A percentile compares a stretch with the other conserved stretches of the same genome.
These are phyloP conservation scores for Rhadina sibilatrix DNA, from an alignment of 2,113 vertebrate genomes.

Conservation along the genomic window DNA sequence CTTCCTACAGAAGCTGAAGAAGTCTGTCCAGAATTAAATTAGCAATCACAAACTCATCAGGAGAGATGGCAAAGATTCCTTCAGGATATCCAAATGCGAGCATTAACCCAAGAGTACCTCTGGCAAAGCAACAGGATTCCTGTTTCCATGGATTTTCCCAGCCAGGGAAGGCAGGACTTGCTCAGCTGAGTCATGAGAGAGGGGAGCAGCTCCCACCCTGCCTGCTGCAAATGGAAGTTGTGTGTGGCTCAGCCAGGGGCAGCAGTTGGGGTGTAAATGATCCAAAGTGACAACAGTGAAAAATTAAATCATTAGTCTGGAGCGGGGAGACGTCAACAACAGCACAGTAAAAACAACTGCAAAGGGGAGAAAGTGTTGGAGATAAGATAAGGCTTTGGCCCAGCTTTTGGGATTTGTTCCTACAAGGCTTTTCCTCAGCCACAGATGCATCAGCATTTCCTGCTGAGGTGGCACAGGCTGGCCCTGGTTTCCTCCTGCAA, in stretches of 20 bases:
- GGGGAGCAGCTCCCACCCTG: neutral
- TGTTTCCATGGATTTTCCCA: neutral
- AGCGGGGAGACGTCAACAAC: neutral
- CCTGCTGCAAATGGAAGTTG: neutral
- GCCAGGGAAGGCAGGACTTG: neutral
- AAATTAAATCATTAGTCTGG: conserved; percentile 17
- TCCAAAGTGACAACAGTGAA: neutral
- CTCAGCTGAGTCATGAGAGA: conserved; percentile 2
- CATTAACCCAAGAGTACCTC: neutral
- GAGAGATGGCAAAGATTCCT: neutral
- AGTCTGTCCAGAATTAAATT: neutral
- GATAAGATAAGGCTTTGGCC: conserved; percentile 52
- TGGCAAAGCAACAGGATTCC: neutral
- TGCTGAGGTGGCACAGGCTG: neutral
- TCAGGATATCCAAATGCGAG: neutral
- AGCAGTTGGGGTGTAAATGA: neutral
- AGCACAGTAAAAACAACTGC: conserved; percentile 3
- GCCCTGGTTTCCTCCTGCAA: conserved; percentile 22
- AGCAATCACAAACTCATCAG: neutral
- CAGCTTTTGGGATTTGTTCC: conserved; percentile 13
- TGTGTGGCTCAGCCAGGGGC: neutral
- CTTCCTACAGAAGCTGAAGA: neutral
- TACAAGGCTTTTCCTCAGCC: conserved; percentile 2
- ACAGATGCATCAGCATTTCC: conserved; percentile 14
- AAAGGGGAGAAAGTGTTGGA: conserved; percentile 26